These are phyloP conservation scores for Philotrypesis tridentata DNA, from an alignment of 1,140 invertebrate genomes.

Conservation along the genomic window DNA sequence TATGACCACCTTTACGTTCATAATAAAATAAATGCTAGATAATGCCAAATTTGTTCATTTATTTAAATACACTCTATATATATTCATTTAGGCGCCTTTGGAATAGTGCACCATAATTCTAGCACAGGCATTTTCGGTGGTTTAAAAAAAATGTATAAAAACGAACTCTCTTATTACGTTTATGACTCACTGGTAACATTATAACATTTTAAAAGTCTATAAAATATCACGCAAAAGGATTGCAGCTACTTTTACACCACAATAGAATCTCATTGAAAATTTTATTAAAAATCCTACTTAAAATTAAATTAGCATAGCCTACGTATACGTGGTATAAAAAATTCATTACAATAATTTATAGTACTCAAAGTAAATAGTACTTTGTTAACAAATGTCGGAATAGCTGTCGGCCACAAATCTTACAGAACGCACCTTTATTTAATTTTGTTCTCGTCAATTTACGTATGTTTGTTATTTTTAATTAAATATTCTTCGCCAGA, in stretches of 20 bases:
- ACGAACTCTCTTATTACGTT: constrained; percentile 34
- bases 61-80: constrained; percentile 58
- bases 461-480: constrained; percentile 42
- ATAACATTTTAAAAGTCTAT: constrained; percentile 50
- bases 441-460: constrained; percentile 28
- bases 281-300: constrained; percentile 44
- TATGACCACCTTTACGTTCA: constrained; percentile 66
- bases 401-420: constrained; percentile 4
- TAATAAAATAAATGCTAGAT: constrained; percentile 74
- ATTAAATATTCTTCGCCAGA: constrained; percentile 49
- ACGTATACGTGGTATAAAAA: constrained; percentile 48
- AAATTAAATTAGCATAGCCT: constrained; percentile 39
- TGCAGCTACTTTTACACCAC: constrained; percentile 41
- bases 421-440: constrained; percentile 37
- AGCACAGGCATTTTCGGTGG: constrained; percentile 51
- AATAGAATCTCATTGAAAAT: constrained; percentile 49
- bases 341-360: constrained; percentile 44
- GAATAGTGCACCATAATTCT: constrained; percentile 58
- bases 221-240: constrained; percentile 50
- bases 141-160: constrained; percentile 48
- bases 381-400: constrained; percentile 32
- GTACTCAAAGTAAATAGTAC: constrained; percentile 13
- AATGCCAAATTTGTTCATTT: constrained; percentile 67
- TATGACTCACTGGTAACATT: constrained; percentile 45
- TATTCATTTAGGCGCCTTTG: constrained; percentile 60